Conservation (phyloP, 2,888 invertebrate genomes). For the Tetranychus piercei region DNA sequence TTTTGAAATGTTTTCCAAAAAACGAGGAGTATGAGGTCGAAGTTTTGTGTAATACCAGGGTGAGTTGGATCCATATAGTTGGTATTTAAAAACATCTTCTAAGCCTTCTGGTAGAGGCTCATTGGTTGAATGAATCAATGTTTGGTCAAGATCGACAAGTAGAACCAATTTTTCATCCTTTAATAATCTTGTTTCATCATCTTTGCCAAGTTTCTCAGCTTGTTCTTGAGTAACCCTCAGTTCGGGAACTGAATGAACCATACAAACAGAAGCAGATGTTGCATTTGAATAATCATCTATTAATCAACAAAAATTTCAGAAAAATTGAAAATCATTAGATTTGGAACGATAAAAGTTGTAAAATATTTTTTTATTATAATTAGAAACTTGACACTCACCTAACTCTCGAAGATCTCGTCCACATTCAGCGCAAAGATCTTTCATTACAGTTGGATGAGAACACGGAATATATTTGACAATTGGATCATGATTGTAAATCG, state of each 20-base stretch:
- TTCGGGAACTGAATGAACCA: conserved; percentile 94
- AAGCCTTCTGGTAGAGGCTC: conserved; percentile 76
- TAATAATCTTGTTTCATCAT: conserved; percentile 69
- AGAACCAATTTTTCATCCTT: conserved; percentile 70
- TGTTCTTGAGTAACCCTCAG: conserved; percentile 67
- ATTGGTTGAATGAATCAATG: conserved; percentile 93
- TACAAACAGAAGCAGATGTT: conserved; percentile 62
- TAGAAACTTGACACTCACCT: conserved; percentile 42
- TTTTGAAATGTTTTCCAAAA: conserved; percentile 53
- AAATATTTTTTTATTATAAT: conserved; percentile 20
- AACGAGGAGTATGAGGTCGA: conserved; percentile 64
- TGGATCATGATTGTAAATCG: conserved; percentile 60
- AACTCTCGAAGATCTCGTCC: conserved; percentile 50
- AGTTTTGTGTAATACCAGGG: conserved; percentile 89
- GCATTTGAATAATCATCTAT: not conserved
- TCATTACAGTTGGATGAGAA: conserved; percentile 84
- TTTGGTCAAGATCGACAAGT: conserved; percentile 94
- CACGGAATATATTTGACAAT: conserved; percentile 38
- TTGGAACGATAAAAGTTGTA: not conserved
- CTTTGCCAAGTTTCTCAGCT: conserved; percentile 71
- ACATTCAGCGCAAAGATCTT: conserved; percentile 96
- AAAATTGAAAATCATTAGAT: not conserved
- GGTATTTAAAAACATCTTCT: conserved; percentile 78
- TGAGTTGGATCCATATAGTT: conserved; percentile 49
- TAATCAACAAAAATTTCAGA: not conserved